Evolutionary conservation across 2,888 invertebrate genomes (phyloP).

Genomic region (Hydrotaea cyrtoneurina): DNA sequence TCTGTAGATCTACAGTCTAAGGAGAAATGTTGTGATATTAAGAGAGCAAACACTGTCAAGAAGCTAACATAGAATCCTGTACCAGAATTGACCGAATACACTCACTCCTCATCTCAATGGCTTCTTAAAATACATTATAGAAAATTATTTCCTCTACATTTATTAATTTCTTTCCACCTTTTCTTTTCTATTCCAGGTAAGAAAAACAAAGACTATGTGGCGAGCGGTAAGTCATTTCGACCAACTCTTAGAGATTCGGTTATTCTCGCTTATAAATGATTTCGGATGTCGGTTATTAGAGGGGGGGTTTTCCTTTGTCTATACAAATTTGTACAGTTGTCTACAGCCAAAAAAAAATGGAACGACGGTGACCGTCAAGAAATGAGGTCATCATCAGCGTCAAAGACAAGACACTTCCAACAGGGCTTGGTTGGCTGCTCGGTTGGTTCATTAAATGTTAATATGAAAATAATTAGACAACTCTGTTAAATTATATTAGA

Average conservation of each 20-base stretch:
- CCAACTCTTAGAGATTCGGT: not conserved
- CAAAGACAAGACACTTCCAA: constrained; percentile 4
- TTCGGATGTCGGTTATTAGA: not conserved
- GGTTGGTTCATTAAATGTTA: constrained; percentile 46
- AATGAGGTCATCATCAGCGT: constrained; percentile 54
- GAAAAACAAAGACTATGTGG: not conserved
- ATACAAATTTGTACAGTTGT: too few relatives aligned
- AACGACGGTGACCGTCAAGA: not conserved
- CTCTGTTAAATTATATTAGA: constrained; percentile 45
- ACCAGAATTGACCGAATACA: too few relatives aligned
- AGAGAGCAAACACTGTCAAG: too few relatives aligned
- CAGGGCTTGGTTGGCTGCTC: constrained; percentile 2
- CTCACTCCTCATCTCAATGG: not conserved
- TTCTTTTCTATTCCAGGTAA: constrained; percentile 14
- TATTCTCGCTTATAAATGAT: not conserved
- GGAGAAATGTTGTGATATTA: too few relatives aligned
- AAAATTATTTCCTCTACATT: not conserved
- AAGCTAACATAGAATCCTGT: too few relatives aligned
- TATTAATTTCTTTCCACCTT: constrained; percentile 2
- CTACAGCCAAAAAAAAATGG: not conserved
- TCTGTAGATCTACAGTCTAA: too few relatives aligned
- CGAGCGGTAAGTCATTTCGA: constrained; percentile 3
- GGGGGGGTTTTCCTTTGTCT: not conserved
- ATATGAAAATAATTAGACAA: constrained; percentile 52
- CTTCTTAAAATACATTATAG: not conserved